These are phyloP conservation scores for Ladona fulva DNA, from an alignment of 1,140 invertebrate genomes.

Conservation along the genomic window DNA sequence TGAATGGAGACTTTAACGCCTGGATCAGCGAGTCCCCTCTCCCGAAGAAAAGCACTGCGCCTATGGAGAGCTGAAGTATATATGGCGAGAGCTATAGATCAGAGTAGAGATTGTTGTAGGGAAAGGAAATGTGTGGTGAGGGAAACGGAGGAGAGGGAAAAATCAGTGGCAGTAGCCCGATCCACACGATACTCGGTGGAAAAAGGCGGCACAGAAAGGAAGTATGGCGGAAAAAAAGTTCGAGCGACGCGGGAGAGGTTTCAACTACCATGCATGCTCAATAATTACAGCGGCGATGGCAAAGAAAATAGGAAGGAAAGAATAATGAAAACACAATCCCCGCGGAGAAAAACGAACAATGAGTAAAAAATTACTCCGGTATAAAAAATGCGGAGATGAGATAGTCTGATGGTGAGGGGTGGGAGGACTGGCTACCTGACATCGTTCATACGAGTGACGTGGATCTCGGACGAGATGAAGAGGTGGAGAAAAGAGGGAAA, in stretches of 20 bases:
- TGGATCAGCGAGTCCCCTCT: background rate
- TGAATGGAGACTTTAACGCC: background rate
- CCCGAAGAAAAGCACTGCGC: background rate
- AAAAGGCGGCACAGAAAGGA: background rate
- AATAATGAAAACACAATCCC: background rate
- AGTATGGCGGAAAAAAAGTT: background rate
- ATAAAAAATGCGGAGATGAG: background rate
- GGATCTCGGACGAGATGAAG: background rate
- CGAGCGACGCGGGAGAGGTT: background rate
- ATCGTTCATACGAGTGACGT: background rate
- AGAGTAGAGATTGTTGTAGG: background rate
- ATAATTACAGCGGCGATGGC: constrained; percentile 3
- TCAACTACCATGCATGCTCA: constrained; percentile 4
- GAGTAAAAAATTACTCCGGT: background rate
- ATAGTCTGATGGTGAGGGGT: background rate
- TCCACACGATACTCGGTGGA: background rate
- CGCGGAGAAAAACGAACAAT: background rate
- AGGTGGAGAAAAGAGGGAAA: background rate
- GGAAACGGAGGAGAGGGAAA: background rate
- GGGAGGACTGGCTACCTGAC: background rate
- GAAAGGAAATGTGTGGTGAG: background rate
- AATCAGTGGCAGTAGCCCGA: background rate
- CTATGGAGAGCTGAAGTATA: no score
- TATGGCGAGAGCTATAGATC: background rate
- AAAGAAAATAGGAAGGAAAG: background rate